Evolutionary conservation across 2,888 invertebrate genomes (phyloP), one percentile per base, ranked within the genome.

Genomic region (Brachyptera risi): DNA sequence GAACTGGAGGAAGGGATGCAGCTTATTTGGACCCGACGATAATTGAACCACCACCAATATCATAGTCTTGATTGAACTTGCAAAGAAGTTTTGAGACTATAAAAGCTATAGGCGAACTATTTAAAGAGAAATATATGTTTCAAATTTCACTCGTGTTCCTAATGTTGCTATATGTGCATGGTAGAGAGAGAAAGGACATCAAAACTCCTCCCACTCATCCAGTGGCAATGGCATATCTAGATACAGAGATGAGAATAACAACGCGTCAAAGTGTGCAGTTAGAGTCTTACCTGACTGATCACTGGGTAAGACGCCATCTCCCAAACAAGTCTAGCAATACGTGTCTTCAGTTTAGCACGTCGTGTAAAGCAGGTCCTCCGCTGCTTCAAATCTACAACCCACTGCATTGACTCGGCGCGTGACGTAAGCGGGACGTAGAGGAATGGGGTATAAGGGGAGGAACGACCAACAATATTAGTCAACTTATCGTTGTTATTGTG

Each of bases 261-360:
- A n/a, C n/a, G n/a, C n/a, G n/a, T n/a, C n/a, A n/a, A n/a, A n/a
- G n/a, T n/a, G 35, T 19, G 51, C 7, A 35, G 15, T 44, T 13
- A 54, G n/a, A 3, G 21, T 31, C 60, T 60, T 60, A 60, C 60
- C 60, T 60, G 60, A 37, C 42, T 54, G 5, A 60, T 21, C 26
- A 61, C 49, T 21, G 61, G 61, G 19, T 61, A 61, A 17, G 61
- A 61, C n/a, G 61, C 61, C 57, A 57, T 61, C 38, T 57, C 61
- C 61, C 56, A 61, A 13, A 61, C 56, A n/a, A 61, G 56, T 3
- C 61, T 56, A 26, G 61, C 50, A 38, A 56, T 61, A 15, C 37
- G 61, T 11, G 49, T 61, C 56, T 57, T 61, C 38, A 60, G 42
- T 37, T 56, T 60, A n/a, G 60, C 56, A 19, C 60, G 42, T 24